Evolutionary conservation across 1,140 invertebrate genomes (phyloP).

Genomic region (Aphidius gifuensis): DNA sequence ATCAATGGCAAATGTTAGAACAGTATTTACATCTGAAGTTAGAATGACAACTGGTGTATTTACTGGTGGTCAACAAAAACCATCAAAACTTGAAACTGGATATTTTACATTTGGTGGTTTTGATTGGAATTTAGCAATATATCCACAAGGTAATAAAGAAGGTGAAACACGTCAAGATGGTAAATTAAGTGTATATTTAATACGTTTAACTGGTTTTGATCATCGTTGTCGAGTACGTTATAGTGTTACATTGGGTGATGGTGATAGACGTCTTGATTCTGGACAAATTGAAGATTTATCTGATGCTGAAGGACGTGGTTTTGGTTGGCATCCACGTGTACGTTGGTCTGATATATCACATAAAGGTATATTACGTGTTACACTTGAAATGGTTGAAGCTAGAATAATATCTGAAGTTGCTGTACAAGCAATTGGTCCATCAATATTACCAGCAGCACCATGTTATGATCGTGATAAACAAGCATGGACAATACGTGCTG

Average conservation of each 20-base stretch:
- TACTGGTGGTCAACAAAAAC: constrained; percentile 45
- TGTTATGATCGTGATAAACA: constrained; percentile 84
- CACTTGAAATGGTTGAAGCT: constrained; percentile 74
- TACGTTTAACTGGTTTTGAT: constrained; percentile 77
- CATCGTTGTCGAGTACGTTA: constrained; percentile 77
- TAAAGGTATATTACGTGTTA: constrained; percentile 63
- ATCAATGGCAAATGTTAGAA: constrained; percentile 73
- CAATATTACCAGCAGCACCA: constrained; percentile 59
- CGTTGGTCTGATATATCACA: constrained; percentile 60
- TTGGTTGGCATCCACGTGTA: constrained; percentile 69
- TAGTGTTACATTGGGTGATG: constrained; percentile 70
- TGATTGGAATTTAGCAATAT: constrained; percentile 80
- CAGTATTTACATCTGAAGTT: constrained; percentile 71
- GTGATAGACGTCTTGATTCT: constrained; percentile 70
- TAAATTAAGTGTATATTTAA: constrained; percentile 63
- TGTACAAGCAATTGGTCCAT: constrained; percentile 50
- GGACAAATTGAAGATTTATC: constrained; percentile 75
- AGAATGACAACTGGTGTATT: constrained; percentile 48
- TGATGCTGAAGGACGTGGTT: constrained; percentile 71
- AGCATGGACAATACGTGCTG: constrained; percentile 78
- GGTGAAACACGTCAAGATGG: constrained; percentile 50
- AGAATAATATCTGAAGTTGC: constrained; percentile 72
- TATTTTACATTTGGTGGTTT: constrained; percentile 78
- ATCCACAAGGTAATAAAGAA: constrained; percentile 63
- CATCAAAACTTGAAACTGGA: constrained; percentile 64